Evolutionary conservation across 2,888 invertebrate species (phyloP), one percentile per base, ranked within the genome.

Genomic region (Petrophora chlorosata): DNA sequence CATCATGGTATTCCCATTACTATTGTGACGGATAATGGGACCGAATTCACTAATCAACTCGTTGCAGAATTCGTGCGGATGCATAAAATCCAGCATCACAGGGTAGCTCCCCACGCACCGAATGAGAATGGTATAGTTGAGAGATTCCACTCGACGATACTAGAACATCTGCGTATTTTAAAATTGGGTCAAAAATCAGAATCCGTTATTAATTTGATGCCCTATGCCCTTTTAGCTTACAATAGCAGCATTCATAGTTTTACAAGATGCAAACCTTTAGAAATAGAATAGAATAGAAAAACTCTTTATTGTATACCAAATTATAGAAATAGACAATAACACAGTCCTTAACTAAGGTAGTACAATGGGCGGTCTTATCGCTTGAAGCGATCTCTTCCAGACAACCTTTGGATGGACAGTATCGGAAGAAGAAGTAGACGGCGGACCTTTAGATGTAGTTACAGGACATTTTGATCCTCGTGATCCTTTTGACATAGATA

Each of bases 1-100:
- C 64, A 49, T 14, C 64, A 57, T 16, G 48, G 50, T 0, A 2
- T 56, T 0, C 51, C 35, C 19, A 45, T 39, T 26, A 61, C 46
- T 4, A 19, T 60, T n/a, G 35, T 55, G 0, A 54, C 56, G 1
- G 65, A 61, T 16, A 45, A 61, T 16, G 65, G 65, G 2, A 26
- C 57, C 0, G 57, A 60, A 40, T 60, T 60, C 17, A 53, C 48
- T 0, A 57, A 61, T 5, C 52, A 53, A 23, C 2, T 56, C 3
- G 30, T 58, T n/a, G 2, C 33, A 0, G 58, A 62, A 33, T 63
- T 58, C 14, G 3, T 9, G 1, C 26, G 42, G 5, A 3, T 58
- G 3, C 59, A 61, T 28, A 56, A 56, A 15, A 49, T 58, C 1
- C 28, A 38, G 1, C 57, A 57, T 15, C 57, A 62, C 32, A 53